These are phyloP conservation scores for Cephus cinctus DNA, from an alignment of 1,140 invertebrate genomes.

Conservation along the genomic window DNA sequence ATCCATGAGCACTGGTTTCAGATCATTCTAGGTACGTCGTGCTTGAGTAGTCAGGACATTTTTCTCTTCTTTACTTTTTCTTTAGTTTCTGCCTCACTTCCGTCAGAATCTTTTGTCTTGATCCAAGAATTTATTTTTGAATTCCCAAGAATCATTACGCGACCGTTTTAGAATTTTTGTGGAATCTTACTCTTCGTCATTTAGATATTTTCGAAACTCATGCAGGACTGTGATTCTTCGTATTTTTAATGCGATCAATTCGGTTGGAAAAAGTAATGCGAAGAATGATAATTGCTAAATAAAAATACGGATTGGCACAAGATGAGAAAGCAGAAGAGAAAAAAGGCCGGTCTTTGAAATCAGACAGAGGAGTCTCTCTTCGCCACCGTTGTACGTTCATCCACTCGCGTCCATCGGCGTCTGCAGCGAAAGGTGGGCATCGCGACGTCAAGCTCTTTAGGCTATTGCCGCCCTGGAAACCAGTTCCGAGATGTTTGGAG, in stretches of 20 bases:
- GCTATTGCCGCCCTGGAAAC: conserved; percentile 14
- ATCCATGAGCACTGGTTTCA: too few species aligned
- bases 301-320: too few species aligned
- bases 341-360: conserved; percentile 6
- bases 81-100: neutral
- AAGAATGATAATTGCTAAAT: too few species aligned
- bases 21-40: too few species aligned
- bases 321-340: conserved; percentile 1
- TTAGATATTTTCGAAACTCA: neutral
- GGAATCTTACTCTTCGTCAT: too few species aligned
- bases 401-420: conserved; percentile 2
- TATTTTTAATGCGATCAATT: neutral
- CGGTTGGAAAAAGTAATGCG: too few species aligned
- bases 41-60: neutral
- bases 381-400: neutral
- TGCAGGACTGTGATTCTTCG: neutral
- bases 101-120: neutral
- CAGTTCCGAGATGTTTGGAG: conserved; percentile 27
- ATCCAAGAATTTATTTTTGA: neutral
- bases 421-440: neutral
- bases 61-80: conserved; percentile 6
- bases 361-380: neutral
- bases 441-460: neutral
- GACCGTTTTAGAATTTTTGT: too few species aligned
- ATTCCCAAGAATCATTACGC: too few species aligned